Percentiles rank a stretch among this genome's conserved stretches.
Evolutionary conservation across 2,113 vertebrate species (phyloP).

Genomic region (Irena cyanogastra): DNA sequence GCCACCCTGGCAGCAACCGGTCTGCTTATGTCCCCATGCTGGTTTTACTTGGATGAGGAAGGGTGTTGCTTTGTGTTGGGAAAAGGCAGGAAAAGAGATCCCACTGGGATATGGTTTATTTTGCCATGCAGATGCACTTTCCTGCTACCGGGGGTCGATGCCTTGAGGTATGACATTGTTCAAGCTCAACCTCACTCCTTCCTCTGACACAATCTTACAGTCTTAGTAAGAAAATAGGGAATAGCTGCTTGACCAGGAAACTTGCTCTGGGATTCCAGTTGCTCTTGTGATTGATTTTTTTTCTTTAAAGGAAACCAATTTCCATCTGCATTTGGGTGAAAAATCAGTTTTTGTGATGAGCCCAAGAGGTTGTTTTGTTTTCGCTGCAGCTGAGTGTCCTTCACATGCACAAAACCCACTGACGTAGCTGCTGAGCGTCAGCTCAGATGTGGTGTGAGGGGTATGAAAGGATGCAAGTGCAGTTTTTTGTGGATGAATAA

Average conservation of each 20-base stretch:
- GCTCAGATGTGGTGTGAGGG: neutral
- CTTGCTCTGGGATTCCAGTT: neutral
- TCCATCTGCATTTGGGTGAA: neutral
- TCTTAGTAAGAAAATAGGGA: neutral
- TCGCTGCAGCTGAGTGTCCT: neutral
- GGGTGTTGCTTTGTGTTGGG: neutral
- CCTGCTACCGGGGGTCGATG: accelerated
- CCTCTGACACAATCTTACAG: accelerated
- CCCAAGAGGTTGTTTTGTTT: neutral
- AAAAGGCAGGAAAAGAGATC: neutral
- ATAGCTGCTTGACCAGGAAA: neutral
- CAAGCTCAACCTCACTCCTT: no score
- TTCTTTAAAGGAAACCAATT: neutral
- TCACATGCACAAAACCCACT: neutral
- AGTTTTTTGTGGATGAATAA: neutral
- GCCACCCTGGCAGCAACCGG: neutral
- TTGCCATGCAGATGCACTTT: neutral
- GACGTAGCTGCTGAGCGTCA: neutral
- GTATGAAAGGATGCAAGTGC: neutral
- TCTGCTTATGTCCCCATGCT: neutral
- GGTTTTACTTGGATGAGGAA: neutral
- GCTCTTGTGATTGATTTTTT: neutral
- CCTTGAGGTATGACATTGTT: neutral
- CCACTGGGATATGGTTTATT: neutral
- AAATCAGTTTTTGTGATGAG: neutral